Base-by-base conservation (phyloP, 2,113 vertebrate species). In the Leptodactylus fuscus region DNA sequence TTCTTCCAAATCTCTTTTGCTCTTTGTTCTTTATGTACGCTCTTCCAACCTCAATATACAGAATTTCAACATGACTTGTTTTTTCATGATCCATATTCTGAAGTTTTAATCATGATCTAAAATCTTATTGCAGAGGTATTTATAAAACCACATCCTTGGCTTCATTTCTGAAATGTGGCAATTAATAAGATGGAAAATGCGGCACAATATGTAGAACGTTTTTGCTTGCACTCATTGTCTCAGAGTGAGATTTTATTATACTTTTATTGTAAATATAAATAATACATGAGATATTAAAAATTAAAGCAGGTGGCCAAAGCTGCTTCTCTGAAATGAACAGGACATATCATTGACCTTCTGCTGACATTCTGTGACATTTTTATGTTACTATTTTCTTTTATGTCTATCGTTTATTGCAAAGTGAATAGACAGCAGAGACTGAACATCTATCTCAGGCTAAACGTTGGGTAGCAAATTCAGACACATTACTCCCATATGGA, bases 331-430 rank as follows among this genome's bases (percentile, higher is more conserved):
- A 58, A 73, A 65, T 51, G 36, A 49, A 55, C 62, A 41, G 67
- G 49, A 65, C 78, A 65, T 65, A 67, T 27, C 78, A 48, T 20
- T 55, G 49, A 73, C 81, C 81, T 82, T 82, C 48, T 53, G 46
- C 20, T 82, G 81, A 82, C 65, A 82, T 82, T 82, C 48, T 82
- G 67, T 71, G 49, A 82, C 67, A 82, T 71, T 82, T 82, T 53
- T 73, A 71, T 70, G 34, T 82, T 34, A 82, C 32, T 41, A 53
- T 82, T 55, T 73, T 82, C 81, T 82, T 71, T 73, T 55, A 82
- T 70, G 78, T 16, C 55, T 46, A 65, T 81, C 58, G 24, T 65
- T 65, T 65, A 81, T 65, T 46, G n/a, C 24, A 46, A 41, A 65
- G 62, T 81, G 34, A 67, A 67, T 29, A 65, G 78, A 41, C 78